Percentiles rank a stretch among this genome's conserved stretches.
These are phyloP conservation scores for Heliconius nattereri DNA, from an alignment of 1,140 invertebrate genomes.

Conservation along the genomic window DNA sequence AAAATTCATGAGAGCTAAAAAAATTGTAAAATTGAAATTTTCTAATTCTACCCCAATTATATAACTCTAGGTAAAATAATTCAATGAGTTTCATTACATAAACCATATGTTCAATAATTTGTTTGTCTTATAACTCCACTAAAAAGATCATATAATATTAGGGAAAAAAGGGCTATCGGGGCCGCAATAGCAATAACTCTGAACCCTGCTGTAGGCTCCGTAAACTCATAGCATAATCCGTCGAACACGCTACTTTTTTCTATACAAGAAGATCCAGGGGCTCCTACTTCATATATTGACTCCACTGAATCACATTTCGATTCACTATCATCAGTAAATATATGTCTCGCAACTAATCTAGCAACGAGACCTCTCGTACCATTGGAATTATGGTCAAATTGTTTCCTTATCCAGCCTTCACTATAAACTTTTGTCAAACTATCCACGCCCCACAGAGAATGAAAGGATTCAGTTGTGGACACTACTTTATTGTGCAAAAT, in stretches of 20 bases:
- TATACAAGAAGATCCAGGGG: constrained; percentile 59
- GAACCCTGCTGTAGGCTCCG: constrained; percentile 65
- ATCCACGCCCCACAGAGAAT: constrained; percentile 46
- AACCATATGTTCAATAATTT: constrained; percentile 36
- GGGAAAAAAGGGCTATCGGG: constrained; percentile 62
- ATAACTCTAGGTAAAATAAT: too few relatives aligned
- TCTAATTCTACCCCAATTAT: too few relatives aligned
- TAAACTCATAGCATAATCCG: constrained; percentile 63
- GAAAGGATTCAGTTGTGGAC: constrained; percentile 15
- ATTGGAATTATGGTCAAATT: constrained; percentile 46
- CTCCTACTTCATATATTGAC: constrained; percentile 56
- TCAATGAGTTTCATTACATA: too few relatives aligned
- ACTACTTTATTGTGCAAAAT: not conserved
- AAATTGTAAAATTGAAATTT: not conserved
- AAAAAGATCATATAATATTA: constrained; percentile 72
- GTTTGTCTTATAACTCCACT: constrained; percentile 67
- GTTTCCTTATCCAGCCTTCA: constrained; percentile 49
- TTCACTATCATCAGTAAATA: constrained; percentile 55
- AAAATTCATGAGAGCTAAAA: not conserved
- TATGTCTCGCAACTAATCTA: constrained; percentile 61
- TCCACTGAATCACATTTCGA: constrained; percentile 59
- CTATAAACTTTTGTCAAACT: constrained; percentile 53
- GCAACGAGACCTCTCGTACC: constrained; percentile 58
- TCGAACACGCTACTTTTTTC: constrained; percentile 58
- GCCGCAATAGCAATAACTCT: constrained; percentile 64